Evolutionary conservation across 2,797 vertebrate species (phyloP).

Genomic region (Hozukius guyotensis): DNA sequence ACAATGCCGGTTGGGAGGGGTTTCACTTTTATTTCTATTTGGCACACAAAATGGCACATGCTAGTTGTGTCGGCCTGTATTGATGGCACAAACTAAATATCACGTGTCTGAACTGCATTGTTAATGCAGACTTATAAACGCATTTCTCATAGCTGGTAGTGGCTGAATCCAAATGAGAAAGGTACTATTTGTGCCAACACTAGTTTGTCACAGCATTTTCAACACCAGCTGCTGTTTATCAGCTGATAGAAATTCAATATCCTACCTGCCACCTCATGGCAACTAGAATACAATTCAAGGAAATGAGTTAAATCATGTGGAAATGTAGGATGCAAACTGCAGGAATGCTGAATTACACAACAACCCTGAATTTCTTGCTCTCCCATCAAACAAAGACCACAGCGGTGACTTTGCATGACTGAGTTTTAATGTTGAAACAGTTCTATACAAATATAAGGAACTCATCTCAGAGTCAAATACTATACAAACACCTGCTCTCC

Average conservation of each 20-base stretch:
- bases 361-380: background rate
- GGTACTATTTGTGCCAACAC: background rate
- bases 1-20: background rate
- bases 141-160: background rate
- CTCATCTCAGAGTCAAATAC: constrained; percentile 33
- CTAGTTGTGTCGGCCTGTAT: background rate
- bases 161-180: background rate
- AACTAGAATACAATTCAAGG: background rate
- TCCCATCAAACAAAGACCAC: constrained; percentile 8
- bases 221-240: background rate
- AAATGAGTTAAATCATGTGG: too few species aligned
- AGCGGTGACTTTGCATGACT: constrained; percentile 29
- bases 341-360: background rate
- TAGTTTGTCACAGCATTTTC: background rate
- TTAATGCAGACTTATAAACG: background rate
- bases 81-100: background rate
- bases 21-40: background rate
- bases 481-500: constrained; percentile 20
- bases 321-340: background rate
- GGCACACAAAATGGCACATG: background rate
- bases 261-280: background rate
- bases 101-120: background rate
- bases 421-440: constrained; percentile 63
- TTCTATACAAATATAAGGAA: constrained; percentile 70
- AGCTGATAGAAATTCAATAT: background rate